phyloP scores from a whole-genome alignment of 1,140 invertebrate genomes.

The Thaumatotibia leucotreta region DNA sequence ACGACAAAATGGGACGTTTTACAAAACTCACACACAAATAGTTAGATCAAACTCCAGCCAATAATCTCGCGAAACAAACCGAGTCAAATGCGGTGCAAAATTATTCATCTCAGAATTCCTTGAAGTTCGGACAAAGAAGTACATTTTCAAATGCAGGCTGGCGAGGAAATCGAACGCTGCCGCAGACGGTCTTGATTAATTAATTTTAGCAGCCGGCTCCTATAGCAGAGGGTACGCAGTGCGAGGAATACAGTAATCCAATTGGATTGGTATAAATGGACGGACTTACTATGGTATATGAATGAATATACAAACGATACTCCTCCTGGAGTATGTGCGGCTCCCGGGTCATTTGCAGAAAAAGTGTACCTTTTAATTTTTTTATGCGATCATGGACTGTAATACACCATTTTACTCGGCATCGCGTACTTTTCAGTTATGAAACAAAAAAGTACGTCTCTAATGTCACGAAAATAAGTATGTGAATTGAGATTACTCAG shows the following conservation, averaged over 20 bases:
- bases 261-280: neutral
- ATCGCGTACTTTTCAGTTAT: neutral
- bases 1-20: no score
- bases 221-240: neutral
- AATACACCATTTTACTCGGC: neutral
- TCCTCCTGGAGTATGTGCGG: no score
- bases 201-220: slow-evolving; percentile 5
- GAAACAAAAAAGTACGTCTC: no score
- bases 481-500: no score
- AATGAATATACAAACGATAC: neutral
- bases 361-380: no score
- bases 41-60: no score
- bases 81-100: neutral
- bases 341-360: no score
- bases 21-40: no score
- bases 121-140: neutral
- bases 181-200: slow-evolving; percentile 11
- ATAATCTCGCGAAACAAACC: neutral
- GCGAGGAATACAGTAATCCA: neutral
- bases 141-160: neutral
- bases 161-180: slow-evolving; percentile 6
- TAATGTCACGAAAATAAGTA: no score
- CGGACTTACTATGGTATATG: neutral
- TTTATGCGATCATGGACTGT: no score
- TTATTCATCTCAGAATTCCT: neutral